Base-by-base conservation (phyloP, 1,140 invertebrate genomes). In the Palaemon carinicauda region DNA sequence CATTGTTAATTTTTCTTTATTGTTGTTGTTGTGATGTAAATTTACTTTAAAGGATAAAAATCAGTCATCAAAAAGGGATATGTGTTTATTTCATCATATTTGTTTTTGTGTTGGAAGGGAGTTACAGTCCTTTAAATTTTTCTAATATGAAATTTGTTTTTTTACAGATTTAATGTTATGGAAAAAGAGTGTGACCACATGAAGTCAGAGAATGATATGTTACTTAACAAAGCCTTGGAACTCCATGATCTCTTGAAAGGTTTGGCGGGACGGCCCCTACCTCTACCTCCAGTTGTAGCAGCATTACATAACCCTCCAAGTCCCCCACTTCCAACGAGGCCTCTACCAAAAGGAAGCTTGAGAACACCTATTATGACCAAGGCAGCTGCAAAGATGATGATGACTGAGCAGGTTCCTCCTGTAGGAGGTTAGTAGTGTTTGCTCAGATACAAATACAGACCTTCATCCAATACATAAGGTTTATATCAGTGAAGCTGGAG, bases 381-480 rank as follows among this genome's bases (percentile, higher is more conserved):
- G 74, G 89, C 89, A 27, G 89, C 89, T 27, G 83, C 89, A 24
- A 89, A 89, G 71, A 89, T 89, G 89, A 89, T 89, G 54, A 75
- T 74, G 52, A 82, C 77, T 56, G 79, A 87, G 53, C 75, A 80
- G 51, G 54, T 77, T 51, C 60, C 75, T 33, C 75, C 75, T 5
- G 29, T 65, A 17, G 81, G 74, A 82, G 81, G 87, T 87, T 71
- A 78, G 80, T 87, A 31, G n/a, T n/a, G n/a, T n/a, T n/a, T n/a
- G n/a, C n/a, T n/a, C n/a, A n/a, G n/a, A n/a, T n/a, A n/a, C n/a
- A n/a, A n/a, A n/a, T n/a, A n/a, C n/a, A n/a, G n/a, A n/a, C n/a
- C n/a, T n/a, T n/a, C n/a, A n/a, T n/a, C n/a, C n/a, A n/a, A n/a
- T n/a, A n/a, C n/a, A n/a, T n/a, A n/a, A n/a, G n/a, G n/a, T n/a